These are phyloP conservation scores for Distichodus sexfasciatus DNA, from an alignment of 2,797 vertebrate species.

Conservation along the genomic window DNA sequence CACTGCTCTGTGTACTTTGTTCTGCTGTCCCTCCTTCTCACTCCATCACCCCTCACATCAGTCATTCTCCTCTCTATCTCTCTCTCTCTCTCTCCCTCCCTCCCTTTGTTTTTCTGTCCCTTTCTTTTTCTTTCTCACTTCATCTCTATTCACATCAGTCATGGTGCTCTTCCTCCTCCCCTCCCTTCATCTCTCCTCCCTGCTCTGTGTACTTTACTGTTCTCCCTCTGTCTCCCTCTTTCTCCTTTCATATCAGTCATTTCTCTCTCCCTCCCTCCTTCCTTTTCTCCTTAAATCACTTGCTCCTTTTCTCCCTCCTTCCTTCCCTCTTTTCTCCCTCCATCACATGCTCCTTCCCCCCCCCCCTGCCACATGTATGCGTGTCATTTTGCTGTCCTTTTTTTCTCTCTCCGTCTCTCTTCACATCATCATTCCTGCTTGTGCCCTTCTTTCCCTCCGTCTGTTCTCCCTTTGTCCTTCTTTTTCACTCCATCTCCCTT, in stretches of 20 bases:
- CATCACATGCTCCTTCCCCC: no score
- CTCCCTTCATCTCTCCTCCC: background rate
- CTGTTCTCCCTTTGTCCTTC: background rate
- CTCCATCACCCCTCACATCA: no score
- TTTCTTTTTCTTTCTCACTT: conserved; percentile 24
- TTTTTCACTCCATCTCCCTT: conserved; percentile 17
- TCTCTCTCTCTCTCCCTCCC: background rate
- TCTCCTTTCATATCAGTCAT: background rate
- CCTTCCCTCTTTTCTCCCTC: background rate
- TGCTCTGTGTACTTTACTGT: no score
- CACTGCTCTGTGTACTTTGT: no score
- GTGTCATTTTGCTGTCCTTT: no score
- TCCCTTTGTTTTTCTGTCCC: background rate
- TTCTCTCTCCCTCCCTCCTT: background rate
- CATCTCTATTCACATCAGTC: no score
- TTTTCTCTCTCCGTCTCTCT: background rate
- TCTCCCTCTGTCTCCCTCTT: conserved; percentile 37
- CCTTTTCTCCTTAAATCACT: background rate
- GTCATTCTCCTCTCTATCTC: no score
- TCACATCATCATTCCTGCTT: no score
- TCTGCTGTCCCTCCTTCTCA: conserved; percentile 1
- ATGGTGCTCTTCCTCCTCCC: no score
- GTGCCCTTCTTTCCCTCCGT: background rate
- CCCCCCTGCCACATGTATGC: no score
- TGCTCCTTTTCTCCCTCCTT: background rate